Percentiles rank a stretch among this genome's conserved stretches.
phyloP scores from a whole-genome alignment of 2,888 invertebrate genomes.

The Drosophila helvetica region DNA sequence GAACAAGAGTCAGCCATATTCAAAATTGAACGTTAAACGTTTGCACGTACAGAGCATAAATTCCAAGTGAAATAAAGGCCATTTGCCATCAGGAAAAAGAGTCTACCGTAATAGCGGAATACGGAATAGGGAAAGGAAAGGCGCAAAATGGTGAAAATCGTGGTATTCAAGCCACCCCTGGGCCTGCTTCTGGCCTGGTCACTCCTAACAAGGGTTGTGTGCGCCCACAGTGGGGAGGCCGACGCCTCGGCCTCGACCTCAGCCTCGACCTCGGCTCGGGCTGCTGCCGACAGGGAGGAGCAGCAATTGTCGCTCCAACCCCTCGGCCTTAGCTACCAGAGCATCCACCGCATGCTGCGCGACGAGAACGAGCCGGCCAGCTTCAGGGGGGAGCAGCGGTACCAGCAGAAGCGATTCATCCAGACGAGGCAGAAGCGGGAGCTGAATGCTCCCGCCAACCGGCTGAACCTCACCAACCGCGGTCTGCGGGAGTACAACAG shows the following conservation, averaged over 20 bases:
- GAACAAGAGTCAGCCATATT: constrained; percentile 51
- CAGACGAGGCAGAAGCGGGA: constrained; percentile 59
- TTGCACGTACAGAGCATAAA: constrained; percentile 76
- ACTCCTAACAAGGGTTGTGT: constrained; percentile 30
- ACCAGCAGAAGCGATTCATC: constrained; percentile 69
- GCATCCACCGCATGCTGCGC: constrained; percentile 81
- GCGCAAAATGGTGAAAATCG: constrained; percentile 45
- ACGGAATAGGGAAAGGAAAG: constrained; percentile 17
- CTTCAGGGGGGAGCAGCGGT: constrained; percentile 74
- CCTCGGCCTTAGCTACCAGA: constrained; percentile 76
- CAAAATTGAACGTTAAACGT: constrained; percentile 72
- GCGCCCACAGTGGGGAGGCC: constrained; percentile 15
- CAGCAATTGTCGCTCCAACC: constrained; percentile 60
- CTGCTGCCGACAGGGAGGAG: constrained; percentile 66
- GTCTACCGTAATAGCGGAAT: constrained; percentile 3
- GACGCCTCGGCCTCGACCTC: constrained; percentile 11
- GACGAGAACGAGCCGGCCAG: constrained; percentile 81
- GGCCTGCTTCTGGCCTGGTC: constrained; percentile 29
- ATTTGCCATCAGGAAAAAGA: constrained; percentile 12
- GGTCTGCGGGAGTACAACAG: constrained; percentile 52
- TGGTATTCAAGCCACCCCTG: constrained; percentile 42
- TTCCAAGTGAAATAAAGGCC: constrained; percentile 73
- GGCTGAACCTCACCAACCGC: constrained; percentile 59
- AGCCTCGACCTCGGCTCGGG: constrained; percentile 34
- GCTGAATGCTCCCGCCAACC: constrained; percentile 5